Base-by-base conservation (phyloP, 2,113 vertebrate genomes). In the Uria aalge region DNA sequence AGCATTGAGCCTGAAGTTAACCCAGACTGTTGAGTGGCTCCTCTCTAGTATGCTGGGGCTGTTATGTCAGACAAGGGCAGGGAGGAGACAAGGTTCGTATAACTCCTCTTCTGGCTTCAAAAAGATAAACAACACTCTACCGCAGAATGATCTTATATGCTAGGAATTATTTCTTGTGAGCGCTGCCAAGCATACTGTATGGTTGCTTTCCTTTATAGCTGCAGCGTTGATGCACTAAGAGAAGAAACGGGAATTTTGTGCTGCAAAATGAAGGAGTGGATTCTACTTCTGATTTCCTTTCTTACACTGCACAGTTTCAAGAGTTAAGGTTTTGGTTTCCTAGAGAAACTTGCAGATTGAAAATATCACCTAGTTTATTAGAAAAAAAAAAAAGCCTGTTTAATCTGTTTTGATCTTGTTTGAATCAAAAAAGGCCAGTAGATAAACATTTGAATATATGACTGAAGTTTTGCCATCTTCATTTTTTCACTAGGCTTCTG, bases 371-470 rank as follows among this genome's bases (percentile, higher is more conserved):
- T 26, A 56, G 2, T 1, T 47, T 59, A 27, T 27, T 40, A 38
- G 13, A 23, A 88, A 18, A 82, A n/a, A 34, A 79, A 45, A 82
- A 45, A 13, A 59, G 8, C 13, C 36, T 40, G 36, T 17, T 38
- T 38, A 59, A 12, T n/a, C 3, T 5, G 18, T 40, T 88, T 89
- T 4, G 12, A 36, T 40, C 48, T 76, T 73, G 8, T 85, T 92
- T 60, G 23, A 52, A 50, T 92, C 45, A 75, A 90, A 82, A 26
- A 73, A 17, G 59, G 36, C 14, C 59, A 87, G 43, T 53, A 56
- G 40, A 71, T 64, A 81, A 62, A 85, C 15, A 56, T 80, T 95
- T 92, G 43, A 90, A 69, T 95, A 62, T 40, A 40, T 29, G 73
- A 82, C 60, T 60, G 79, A 87, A 96, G 84, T 62, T 88, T 55